Conservation (phyloP, 2,797 vertebrate species). For the Erithacus rubecula region DNA sequence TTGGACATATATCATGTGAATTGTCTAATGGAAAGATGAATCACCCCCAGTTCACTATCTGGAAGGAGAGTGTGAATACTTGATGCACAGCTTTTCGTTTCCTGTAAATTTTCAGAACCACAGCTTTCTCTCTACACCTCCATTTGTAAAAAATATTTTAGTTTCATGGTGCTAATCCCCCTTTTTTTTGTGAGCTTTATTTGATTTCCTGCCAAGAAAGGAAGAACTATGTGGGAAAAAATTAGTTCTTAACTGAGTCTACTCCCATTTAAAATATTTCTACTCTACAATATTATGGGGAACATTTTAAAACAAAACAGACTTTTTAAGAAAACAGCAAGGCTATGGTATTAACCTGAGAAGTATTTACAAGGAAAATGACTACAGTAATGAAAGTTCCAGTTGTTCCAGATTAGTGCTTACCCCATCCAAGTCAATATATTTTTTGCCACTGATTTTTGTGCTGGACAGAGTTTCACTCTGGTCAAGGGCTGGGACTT, state of each 20-base stretch:
- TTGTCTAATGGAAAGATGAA: constrained; percentile 26
- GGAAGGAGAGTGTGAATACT: neutral
- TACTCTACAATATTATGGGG: neutral
- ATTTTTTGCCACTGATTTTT: neutral
- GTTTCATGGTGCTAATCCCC: neutral
- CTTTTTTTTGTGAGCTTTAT: neutral
- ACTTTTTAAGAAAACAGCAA: neutral
- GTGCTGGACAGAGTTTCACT: neutral
- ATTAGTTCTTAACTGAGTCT: neutral
- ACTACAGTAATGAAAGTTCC: neutral
- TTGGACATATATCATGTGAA: neutral
- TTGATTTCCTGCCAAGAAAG: neutral
- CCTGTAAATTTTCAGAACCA: neutral
- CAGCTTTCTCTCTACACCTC: neutral
- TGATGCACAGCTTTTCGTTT: constrained; percentile 17
- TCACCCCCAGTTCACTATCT: neutral
- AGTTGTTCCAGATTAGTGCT: neutral
- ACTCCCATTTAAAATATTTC: neutral
- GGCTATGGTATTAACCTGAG: neutral
- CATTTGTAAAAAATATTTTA: constrained; percentile 6
- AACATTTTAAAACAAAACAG: neutral
- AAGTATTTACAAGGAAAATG: neutral
- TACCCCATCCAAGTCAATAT: neutral
- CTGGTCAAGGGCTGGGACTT: neutral
- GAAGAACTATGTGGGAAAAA: neutral